A percentile compares a stretch with the other conserved stretches of the same genome.
Conservation (phyloP, 2,888 invertebrate species). For the Bibio marci region DNA sequence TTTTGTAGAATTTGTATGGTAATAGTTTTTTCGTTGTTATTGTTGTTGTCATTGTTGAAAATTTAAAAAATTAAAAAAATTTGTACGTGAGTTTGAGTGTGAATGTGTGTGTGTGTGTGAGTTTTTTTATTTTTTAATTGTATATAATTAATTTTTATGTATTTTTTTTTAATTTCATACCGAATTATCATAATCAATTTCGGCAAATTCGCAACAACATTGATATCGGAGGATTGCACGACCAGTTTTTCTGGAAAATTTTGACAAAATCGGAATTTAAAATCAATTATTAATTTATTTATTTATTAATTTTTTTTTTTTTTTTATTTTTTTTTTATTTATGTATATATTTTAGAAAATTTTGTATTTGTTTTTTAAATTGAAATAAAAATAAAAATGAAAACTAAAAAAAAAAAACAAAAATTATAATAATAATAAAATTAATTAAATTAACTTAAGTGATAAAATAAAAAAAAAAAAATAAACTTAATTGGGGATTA, state of each 20-base stretch:
- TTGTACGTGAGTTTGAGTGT: conserved; percentile 1
- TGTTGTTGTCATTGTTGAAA: background rate
- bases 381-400: background rate
- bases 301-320: background rate
- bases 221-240: conserved; percentile 32
- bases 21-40: background rate
- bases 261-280: conserved; percentile 8
- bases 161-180: conserved; percentile 19
- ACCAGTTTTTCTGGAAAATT: conserved; percentile 32
- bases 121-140: conserved; percentile 9
- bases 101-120: background rate
- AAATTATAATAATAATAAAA: too few relatives aligned
- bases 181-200: conserved; percentile 31
- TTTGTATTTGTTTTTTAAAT: background rate
- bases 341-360: background rate
- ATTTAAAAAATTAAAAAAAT: background rate
- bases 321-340: background rate
- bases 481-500: too few relatives aligned
- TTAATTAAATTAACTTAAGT: too few relatives aligned
- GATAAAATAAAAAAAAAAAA: too few relatives aligned
- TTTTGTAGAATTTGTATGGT: background rate
- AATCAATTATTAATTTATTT: background rate
- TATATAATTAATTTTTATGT: conserved; percentile 9
- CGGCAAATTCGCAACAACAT: conserved; percentile 33
- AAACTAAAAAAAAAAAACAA: background rate